Percentiles rank a stretch among this genome's conserved stretches.
Evolutionary conservation across 2,113 vertebrate genomes (phyloP).

Genomic region (Equus quagga): DNA sequence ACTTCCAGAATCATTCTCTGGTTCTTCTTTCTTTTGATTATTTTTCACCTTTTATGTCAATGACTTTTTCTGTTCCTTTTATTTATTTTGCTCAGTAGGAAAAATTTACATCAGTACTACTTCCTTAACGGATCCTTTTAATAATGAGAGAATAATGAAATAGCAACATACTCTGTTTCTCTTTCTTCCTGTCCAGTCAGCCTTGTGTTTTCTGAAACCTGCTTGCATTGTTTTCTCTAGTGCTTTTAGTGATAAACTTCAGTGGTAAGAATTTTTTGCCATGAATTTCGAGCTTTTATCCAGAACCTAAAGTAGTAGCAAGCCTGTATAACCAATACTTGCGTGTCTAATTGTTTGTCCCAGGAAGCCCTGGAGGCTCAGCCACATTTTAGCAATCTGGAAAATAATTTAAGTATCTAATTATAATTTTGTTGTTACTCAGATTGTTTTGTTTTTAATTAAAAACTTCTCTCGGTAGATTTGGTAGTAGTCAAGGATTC

Average conservation of each 20-base stretch:
- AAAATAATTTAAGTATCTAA: neutral
- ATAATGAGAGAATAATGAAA: constrained; percentile 12
- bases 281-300: neutral
- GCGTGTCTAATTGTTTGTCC: constrained; percentile 3
- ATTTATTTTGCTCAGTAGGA: constrained; percentile 7
- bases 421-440: neutral
- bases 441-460: constrained; percentile 36
- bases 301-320: neutral
- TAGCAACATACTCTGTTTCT: neutral
- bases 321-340: neutral
- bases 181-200: neutral
- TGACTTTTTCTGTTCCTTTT: neutral
- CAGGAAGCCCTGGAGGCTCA: neutral
- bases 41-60: constrained; percentile 28
- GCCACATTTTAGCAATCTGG: neutral
- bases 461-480: neutral
- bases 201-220: neutral
- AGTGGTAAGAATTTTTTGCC: neutral
- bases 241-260: neutral
- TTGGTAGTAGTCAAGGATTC: neutral
- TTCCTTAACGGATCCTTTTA: neutral
- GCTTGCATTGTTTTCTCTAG: neutral
- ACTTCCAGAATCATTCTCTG: neutral
- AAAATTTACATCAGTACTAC: neutral
- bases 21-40: neutral